Evolutionary conservation across 2,797 vertebrate species (phyloP), one percentile per base, ranked within the genome.

Genomic region (Oryzias dopingdopingensis): DNA sequence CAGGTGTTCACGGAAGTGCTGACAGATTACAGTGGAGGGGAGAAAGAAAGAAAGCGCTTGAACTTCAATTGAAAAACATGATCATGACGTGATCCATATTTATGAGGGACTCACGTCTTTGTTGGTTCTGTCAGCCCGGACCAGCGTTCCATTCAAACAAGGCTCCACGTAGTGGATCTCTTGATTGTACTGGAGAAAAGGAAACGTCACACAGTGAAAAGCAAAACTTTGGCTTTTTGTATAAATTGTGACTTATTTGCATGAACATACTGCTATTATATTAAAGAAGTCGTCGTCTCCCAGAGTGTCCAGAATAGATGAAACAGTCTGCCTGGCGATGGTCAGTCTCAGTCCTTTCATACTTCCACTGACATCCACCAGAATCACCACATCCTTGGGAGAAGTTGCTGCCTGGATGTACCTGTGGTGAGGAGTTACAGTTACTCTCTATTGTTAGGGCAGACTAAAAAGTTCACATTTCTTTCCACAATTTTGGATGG

Each of bases 261-360:
- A 20, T 44, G 17, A 52, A 93, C 94, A 82, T 81, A 97, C 96
- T 32, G 96, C 95, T 68, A 98, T 97, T 67, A 98, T 95, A 86
- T 98, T 98, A 89, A 98, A 98, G 89, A 97, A 98, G 88, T 98
- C 96, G 32, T 98, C 96, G 6, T 98, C 96, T 60, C 96, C 96
- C 53, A 98, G 93, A 0, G 96, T 98, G 84, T 98, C 96, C 84
- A 98, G 86, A 80, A 98, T 98, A 45, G 96, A 97, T 14, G 95
- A 96, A 44, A 98, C 96, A 0, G 96, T 98, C 82, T 98, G 96
- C 55, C 96, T 93, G 13, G 96, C 96, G 12, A 98, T 98, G 58
- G 96, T 98, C 81, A 98, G 73, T 52, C 96, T 93, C 51, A 98
- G 92, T 18, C 96, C 96, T 82, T 98, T 98, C 96, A 98, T 98